Percentiles rank a stretch among this genome's conserved stretches.
Evolutionary conservation across 2,797 vertebrate species (phyloP).

Genomic region (Pseudochirops corinnae): DNA sequence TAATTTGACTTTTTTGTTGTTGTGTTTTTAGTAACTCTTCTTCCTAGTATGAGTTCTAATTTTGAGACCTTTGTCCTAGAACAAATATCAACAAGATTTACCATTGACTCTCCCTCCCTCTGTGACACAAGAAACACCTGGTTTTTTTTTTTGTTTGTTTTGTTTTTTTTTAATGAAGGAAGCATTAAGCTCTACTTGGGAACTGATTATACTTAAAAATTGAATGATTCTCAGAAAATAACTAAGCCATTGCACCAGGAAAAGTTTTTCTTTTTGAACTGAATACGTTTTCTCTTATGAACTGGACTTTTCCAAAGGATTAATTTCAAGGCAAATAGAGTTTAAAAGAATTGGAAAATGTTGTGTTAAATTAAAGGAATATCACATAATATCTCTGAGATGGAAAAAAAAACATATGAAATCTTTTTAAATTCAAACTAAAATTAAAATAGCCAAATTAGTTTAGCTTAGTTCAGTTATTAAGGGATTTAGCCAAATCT

Average conservation of each 20-base stretch:
- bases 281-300: not conserved
- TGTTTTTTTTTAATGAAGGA: not conserved
- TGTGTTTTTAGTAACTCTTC: slow-evolving; percentile 22
- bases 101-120: not conserved
- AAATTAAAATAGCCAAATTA: not conserved
- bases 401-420: not conserved
- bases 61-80: slow-evolving; percentile 11
- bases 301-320: not conserved
- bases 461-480: not conserved
- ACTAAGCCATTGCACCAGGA: not conserved
- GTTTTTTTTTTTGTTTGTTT: too few species aligned
- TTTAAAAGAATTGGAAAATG: not conserved
- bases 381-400: not conserved
- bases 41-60: slow-evolving; percentile 19
- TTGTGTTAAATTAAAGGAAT: not conserved
- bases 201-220: not conserved
- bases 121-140: not conserved
- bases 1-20: slow-evolving; percentile 4
- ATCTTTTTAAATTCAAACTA: not conserved
- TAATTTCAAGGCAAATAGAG: not conserved
- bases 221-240: not conserved
- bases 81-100: slow-evolving; percentile 20
- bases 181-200: not conserved
- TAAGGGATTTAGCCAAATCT: not conserved
- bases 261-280: not conserved